These are phyloP conservation scores for Andrena bicolor DNA, from an alignment of 2,888 invertebrate genomes.

Conservation along the genomic window DNA sequence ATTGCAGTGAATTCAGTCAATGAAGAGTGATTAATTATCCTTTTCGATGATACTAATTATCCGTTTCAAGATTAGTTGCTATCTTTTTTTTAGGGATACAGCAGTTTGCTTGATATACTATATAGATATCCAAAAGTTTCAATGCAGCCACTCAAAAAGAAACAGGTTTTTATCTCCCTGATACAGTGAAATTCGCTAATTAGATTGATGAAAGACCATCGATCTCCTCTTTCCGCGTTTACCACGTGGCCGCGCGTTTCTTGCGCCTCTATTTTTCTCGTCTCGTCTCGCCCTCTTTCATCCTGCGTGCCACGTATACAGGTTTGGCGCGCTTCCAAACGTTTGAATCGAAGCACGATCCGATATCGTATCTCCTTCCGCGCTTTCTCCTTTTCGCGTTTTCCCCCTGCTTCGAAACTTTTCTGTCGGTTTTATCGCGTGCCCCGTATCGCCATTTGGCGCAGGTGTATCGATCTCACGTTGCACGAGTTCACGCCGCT, in stretches of 20 bases:
- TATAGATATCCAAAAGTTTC: too few relatives aligned
- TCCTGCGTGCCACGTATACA: conserved; percentile 38
- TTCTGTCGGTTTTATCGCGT: conserved; percentile 44
- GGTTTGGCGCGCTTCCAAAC: conserved; percentile 53
- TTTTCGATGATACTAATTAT: too few relatives aligned
- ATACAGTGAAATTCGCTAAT: background rate
- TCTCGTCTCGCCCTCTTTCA: conserved; percentile 21
- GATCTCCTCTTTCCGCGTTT: conserved; percentile 9
- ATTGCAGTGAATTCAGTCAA: too few relatives aligned
- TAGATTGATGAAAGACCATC: background rate
- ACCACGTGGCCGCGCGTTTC: background rate
- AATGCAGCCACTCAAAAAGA: background rate
- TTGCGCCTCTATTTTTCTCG: conserved; percentile 2
- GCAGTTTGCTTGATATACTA: too few relatives aligned
- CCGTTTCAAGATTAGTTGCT: too few relatives aligned
- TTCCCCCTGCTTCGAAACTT: conserved; percentile 35
- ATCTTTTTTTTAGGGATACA: too few relatives aligned
- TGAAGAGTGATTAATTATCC: too few relatives aligned
- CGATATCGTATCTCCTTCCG: conserved; percentile 52
- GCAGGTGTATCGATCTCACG: conserved; percentile 53
- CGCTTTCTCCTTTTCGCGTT: conserved; percentile 39
- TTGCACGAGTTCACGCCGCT: conserved; percentile 30
- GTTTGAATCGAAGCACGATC: conserved; percentile 52
- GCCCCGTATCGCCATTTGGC: conserved; percentile 31
- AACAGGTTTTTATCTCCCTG: background rate